Evolutionary conservation across 2,113 vertebrate genomes (phyloP).

Genomic region (Poeciliopsis prolifica): DNA sequence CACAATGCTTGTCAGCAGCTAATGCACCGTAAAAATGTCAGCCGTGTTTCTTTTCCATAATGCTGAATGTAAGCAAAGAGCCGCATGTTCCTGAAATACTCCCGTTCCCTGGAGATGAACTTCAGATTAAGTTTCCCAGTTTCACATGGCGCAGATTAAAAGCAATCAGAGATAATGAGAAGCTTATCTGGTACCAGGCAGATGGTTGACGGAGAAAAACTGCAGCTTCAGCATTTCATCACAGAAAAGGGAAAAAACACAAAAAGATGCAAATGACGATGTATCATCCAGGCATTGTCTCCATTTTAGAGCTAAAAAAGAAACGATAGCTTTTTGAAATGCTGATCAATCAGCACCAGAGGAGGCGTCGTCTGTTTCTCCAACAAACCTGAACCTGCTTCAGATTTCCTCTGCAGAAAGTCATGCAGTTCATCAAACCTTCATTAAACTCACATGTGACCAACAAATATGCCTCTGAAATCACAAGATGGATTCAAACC

Average conservation of each 20-base stretch:
- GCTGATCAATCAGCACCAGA: neutral
- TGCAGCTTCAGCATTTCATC: neutral
- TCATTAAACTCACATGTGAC: too few relatives aligned
- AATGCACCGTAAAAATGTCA: neutral
- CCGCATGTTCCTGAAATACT: neutral
- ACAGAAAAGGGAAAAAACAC: neutral
- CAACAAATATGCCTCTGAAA: too few relatives aligned
- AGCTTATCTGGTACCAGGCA: neutral
- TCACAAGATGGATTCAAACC: too few relatives aligned
- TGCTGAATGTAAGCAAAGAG: neutral
- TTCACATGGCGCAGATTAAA: neutral
- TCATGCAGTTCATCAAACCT: too few relatives aligned
- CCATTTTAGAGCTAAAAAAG: neutral
- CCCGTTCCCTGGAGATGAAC: neutral
- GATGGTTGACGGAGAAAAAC: neutral
- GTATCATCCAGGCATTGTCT: neutral
- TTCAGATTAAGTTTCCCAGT: too few relatives aligned
- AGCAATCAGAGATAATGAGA: neutral
- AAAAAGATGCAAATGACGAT: neutral
- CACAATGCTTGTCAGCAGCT: constrained; percentile 7
- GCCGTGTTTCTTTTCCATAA: constrained; percentile 1
- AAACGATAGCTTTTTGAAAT: neutral
- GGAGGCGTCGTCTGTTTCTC: too few relatives aligned
- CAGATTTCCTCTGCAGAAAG: too few relatives aligned
- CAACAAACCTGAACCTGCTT: too few relatives aligned